phyloP scores from a whole-genome alignment of 2,113 vertebrate species.

The Trochalopteron elliotii region DNA sequence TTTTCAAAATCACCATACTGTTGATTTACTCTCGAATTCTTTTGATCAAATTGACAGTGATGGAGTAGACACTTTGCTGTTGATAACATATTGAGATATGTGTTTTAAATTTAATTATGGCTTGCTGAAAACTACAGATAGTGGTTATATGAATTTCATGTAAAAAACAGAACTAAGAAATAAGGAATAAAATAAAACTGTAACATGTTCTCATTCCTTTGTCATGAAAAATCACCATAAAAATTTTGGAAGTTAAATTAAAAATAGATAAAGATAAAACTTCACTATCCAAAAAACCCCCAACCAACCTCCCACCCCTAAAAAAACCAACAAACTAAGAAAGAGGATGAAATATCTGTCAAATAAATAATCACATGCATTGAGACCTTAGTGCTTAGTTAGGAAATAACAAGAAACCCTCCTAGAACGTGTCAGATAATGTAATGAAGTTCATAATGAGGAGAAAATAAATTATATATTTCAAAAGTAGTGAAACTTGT shows the following conservation, averaged over 20 bases:
- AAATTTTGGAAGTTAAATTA: background rate
- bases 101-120: background rate
- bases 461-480: background rate
- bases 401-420: background rate
- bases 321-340: background rate
- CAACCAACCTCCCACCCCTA: background rate
- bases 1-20: background rate
- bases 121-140: background rate
- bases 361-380: background rate
- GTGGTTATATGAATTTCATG: background rate
- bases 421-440: background rate
- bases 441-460: background rate
- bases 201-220: background rate
- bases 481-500: background rate
- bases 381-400: background rate
- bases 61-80: background rate
- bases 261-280: background rate
- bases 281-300: fast-evolving
- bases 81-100: background rate
- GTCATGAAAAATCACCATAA: background rate
- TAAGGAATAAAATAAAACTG: background rate
- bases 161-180: background rate
- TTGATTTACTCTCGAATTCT: background rate
- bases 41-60: background rate
- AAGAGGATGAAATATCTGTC: background rate